These are phyloP conservation scores for Pherbina coryleti DNA, from an alignment of 2,888 invertebrate genomes.

Conservation along the genomic window DNA sequence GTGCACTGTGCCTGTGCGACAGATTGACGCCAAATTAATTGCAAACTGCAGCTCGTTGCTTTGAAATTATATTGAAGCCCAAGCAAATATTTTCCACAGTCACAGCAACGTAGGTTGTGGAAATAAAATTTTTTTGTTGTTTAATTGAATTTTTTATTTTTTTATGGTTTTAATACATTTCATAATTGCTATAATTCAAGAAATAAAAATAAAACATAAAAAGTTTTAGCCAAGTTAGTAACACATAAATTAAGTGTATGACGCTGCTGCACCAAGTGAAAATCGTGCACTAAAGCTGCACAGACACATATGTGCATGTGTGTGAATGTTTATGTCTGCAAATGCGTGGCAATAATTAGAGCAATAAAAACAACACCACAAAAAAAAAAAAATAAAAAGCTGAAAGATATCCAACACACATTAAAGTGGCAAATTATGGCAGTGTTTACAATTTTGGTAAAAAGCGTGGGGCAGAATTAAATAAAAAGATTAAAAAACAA, in stretches of 20 bases:
- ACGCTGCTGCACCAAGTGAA: neutral
- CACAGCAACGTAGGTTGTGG: too few species aligned
- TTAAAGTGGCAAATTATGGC: neutral
- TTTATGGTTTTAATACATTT: neutral
- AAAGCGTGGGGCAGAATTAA: constrained; percentile 9
- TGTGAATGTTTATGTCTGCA: neutral
- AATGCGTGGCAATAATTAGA: constrained; percentile 31
- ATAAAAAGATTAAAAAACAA: neutral
- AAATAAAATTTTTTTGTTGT: neutral
- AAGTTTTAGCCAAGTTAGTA: too few species aligned
- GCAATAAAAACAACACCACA: neutral
- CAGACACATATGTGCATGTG: neutral
- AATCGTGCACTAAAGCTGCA: neutral
- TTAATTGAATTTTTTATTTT: neutral
- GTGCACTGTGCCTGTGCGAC: neutral
- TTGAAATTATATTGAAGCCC: too few species aligned
- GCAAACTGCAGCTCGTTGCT: neutral
- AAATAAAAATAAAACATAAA: neutral
- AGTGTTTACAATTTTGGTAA: neutral
- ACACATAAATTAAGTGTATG: too few species aligned
- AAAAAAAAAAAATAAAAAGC: neutral
- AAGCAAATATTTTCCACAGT: too few species aligned
- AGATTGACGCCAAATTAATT: neutral
- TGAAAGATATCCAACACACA: neutral
- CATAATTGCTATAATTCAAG: neutral